Percentiles rank a stretch among this genome's conserved stretches.
Conservation (phyloP, 2,113 vertebrate species). For the Bubo blakistoni region DNA sequence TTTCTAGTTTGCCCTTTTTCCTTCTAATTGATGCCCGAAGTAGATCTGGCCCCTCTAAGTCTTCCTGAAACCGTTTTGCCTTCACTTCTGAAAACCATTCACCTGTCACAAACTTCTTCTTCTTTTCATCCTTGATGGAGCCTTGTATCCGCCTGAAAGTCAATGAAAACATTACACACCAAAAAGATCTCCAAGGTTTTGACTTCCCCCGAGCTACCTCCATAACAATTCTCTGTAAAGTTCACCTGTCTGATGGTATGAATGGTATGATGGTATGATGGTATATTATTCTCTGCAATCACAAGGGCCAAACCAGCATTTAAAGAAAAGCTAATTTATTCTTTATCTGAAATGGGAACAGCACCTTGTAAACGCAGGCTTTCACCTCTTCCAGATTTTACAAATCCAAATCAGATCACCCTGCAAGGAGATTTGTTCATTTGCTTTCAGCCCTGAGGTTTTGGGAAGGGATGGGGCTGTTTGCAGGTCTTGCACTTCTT, state of each 20-base stretch:
- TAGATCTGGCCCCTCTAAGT: slow-evolving; percentile 58
- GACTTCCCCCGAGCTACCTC: not conserved
- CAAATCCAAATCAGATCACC: not conserved
- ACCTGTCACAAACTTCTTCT: slow-evolving; percentile 74
- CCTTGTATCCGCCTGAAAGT: slow-evolving; percentile 62
- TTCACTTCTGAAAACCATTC: slow-evolving; percentile 73
- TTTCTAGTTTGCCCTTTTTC: slow-evolving; percentile 36
- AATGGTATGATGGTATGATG: too few species aligned
- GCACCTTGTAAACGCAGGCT: not conserved
- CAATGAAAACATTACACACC: not conserved
- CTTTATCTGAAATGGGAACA: not conserved
- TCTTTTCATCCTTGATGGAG: slow-evolving; percentile 73
- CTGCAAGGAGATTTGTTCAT: not conserved
- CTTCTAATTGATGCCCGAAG: slow-evolving; percentile 65
- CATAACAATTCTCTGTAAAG: fast-evolving
- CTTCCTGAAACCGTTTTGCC: slow-evolving; percentile 68
- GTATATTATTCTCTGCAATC: not conserved
- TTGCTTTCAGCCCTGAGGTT: not conserved
- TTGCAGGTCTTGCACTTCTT: not conserved
- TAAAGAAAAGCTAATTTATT: not conserved
- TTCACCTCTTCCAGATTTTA: not conserved
- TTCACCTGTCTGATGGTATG: not conserved
- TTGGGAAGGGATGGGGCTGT: not conserved
- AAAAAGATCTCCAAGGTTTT: not conserved
- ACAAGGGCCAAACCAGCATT: not conserved